Percentiles rank a stretch among this genome's conserved stretches.
Evolutionary conservation across 2,888 invertebrate genomes (phyloP).

Genomic region (Xylota sylvarum): DNA sequence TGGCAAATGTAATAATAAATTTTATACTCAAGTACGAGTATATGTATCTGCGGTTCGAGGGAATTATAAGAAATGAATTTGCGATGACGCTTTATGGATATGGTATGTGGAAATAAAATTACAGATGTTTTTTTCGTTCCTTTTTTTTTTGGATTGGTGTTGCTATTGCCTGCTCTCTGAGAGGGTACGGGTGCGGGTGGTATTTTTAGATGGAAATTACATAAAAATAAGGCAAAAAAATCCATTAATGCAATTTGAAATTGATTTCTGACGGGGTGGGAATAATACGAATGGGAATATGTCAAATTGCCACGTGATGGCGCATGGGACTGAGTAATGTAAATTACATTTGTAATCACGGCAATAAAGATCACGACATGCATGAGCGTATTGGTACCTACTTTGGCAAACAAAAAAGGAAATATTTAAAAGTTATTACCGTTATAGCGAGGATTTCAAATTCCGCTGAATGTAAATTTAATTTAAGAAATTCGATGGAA

Average conservation of each 20-base stretch:
- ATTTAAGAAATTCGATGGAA: too few species aligned
- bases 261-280: constrained; percentile 39
- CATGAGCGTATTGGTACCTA: not conserved
- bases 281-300: constrained; percentile 13
- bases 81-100: constrained; percentile 35
- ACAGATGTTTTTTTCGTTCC: constrained; percentile 37
- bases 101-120: constrained; percentile 37
- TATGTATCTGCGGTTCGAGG: constrained; percentile 39
- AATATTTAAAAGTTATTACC: not conserved
- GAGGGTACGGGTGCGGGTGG: not conserved
- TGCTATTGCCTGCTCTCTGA: not conserved
- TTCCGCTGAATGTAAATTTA: not conserved
- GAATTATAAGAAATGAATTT: constrained; percentile 55
- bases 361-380: constrained; percentile 28
- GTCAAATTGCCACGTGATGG: constrained; percentile 34
- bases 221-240: constrained; percentile 3
- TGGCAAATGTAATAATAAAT: constrained; percentile 47
- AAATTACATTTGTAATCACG: constrained; percentile 42
- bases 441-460: not conserved
- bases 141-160: not conserved
- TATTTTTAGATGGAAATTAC: constrained; percentile 28
- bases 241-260: constrained; percentile 53
- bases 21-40: constrained; percentile 24
- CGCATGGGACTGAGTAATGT: constrained; percentile 15
- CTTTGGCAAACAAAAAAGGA: not conserved